phyloP scores from a whole-genome alignment of 1,140 invertebrate genomes.

The Solen grandis region DNA sequence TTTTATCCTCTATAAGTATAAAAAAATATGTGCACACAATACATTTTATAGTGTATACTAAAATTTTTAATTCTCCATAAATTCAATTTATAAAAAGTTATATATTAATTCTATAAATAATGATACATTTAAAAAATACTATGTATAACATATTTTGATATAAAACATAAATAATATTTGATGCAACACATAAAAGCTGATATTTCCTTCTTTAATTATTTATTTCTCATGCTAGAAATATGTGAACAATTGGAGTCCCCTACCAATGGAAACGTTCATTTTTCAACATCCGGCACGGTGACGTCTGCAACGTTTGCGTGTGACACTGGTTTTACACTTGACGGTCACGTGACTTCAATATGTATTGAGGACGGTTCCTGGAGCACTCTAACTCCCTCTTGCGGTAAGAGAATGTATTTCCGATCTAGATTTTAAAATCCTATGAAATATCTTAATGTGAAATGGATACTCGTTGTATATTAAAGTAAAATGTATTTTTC shows the following conservation, averaged over 20 bases:
- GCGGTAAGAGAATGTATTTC: slow-evolving; percentile 12
- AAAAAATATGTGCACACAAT: too few relatives aligned
- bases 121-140: too few relatives aligned
- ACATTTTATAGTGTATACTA: too few relatives aligned
- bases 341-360: not conserved
- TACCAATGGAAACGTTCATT: not conserved
- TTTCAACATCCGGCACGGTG: not conserved
- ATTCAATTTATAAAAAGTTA: too few relatives aligned
- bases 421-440: too few relatives aligned
- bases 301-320: slow-evolving; percentile 21
- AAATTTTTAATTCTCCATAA: too few relatives aligned
- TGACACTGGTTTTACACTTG: not conserved
- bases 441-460: not conserved
- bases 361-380: not conserved
- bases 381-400: not conserved
- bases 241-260: slow-evolving; percentile 7
- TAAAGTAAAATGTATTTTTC: not conserved
- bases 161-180: too few relatives aligned
- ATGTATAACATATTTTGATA: too few relatives aligned
- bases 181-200: too few relatives aligned
- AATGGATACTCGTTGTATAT: not conserved
- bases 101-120: too few relatives aligned
- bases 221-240: not conserved
- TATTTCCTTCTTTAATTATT: too few relatives aligned
- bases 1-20: too few relatives aligned